Percentiles rank a stretch among this genome's conserved stretches.
These are phyloP conservation scores for Microtus pennsylvanicus DNA, from an alignment of 2,113 vertebrate species.

Conservation along the genomic window DNA sequence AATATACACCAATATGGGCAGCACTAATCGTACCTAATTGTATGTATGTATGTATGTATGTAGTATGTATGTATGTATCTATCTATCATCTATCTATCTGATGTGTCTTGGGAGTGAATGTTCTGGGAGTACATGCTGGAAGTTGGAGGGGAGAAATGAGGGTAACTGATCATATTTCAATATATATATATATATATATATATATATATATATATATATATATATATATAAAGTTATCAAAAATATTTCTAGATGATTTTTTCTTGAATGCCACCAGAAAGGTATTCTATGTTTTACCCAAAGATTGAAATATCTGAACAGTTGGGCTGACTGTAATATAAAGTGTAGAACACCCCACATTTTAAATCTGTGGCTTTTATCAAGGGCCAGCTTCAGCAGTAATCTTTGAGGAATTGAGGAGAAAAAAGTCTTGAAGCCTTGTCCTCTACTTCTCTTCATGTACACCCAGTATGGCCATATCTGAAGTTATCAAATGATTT, in stretches of 20 bases:
- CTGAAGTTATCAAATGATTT: background rate
- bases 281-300: background rate
- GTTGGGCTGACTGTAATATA: background rate
- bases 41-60: too few species aligned
- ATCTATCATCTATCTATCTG: background rate
- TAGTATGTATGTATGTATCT: too few species aligned
- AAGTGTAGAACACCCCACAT: background rate
- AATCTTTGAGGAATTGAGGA: background rate
- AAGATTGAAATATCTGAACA: background rate
- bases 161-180: too few species aligned
- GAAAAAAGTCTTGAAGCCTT: background rate
- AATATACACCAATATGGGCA: background rate
- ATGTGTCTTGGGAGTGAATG: background rate
- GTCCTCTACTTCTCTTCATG: background rate
- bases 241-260: background rate
- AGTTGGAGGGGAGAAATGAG: background rate
- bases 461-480: background rate
- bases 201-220: too few species aligned
- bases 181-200: too few species aligned
- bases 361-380: constrained; percentile 8
- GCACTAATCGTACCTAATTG: background rate
- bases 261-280: background rate
- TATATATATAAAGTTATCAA: background rate
- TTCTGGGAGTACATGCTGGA: background rate
- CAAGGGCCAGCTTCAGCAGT: background rate